A percentile compares a stretch with the other conserved stretches of the same genome.
Evolutionary conservation across 2,797 vertebrate species (phyloP).

Genomic region (Sebastes kiyomatsui): DNA sequence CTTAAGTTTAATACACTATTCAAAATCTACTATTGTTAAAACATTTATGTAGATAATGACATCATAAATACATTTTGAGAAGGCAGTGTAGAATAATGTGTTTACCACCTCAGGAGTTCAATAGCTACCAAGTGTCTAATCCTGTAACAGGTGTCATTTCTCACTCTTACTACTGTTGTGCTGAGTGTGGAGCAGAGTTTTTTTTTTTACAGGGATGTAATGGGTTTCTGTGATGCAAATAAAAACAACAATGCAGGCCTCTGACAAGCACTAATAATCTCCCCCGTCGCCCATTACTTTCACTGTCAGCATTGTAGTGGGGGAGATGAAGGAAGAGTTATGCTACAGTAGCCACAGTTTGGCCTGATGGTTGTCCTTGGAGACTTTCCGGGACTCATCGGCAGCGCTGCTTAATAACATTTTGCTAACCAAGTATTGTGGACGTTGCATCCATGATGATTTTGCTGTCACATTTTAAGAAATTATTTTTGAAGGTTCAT

Average conservation of each 20-base stretch:
- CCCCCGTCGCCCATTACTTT: background rate
- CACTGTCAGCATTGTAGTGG: background rate
- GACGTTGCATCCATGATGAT: background rate
- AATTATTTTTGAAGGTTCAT: background rate
- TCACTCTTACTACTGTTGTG: background rate
- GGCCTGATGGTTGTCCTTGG: background rate
- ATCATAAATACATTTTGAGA: background rate
- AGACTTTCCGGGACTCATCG: background rate
- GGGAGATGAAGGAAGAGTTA: background rate
- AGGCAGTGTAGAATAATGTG: background rate
- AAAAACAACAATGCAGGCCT: background rate
- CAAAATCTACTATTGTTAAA: background rate
- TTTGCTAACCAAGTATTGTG: background rate
- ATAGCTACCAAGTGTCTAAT: background rate
- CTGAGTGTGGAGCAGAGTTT: background rate
- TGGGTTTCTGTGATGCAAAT: conserved; percentile 1
- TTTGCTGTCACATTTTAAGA: background rate
- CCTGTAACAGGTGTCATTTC: background rate
- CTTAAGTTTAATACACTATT: background rate
- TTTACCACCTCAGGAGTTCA: background rate
- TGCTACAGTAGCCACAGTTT: background rate
- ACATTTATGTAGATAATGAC: background rate
- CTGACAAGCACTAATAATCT: conserved; percentile 3
- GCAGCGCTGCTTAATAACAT: background rate
- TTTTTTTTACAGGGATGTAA: background rate